Evolutionary conservation across 2,888 invertebrate genomes (phyloP), one percentile per base, ranked within the genome.

Genomic region (Lissonota sp.): DNA sequence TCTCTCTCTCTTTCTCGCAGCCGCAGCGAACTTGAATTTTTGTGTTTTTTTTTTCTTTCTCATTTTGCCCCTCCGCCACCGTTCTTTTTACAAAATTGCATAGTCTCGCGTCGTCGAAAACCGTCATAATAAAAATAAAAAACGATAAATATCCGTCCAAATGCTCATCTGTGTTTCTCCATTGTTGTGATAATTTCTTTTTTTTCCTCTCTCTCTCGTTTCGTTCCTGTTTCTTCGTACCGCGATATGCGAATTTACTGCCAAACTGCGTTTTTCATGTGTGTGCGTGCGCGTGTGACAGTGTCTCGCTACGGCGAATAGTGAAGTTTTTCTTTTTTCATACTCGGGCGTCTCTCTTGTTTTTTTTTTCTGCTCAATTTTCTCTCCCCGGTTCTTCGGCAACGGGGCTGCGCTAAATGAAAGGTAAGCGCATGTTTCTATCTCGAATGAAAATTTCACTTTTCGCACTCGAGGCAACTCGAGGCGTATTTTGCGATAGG

Each of bases 121-220:
- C 84, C 84, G 89, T 88, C 85, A 87, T 87, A 86, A 83, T 86
- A 82, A 83, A 76, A 83, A 76, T 82, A 84, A 70, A 74, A 80
- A 39, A 77, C 84, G 85, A 85, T 85, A 85, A 87, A 26, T 26
- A 84, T 74, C 82, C 84, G 84, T 87, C 87, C 87, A 83, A 86
- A 86, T 88, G 53, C 85, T 88, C 87, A 86, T 87, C 84, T 85
- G 82, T 84, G 85, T 85, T 89, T 85, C 86, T 84, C 86, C 86
- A 87, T 87, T 90, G 86, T 89, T 87, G 84, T 88, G 87, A 88
- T 86, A 87, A 87, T 89, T 85, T 26, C 26, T 1, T 26, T 26
- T 26, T 26, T 26, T 26, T 26, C n/a, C n/a, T n/a, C 3, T 26
- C 26, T 26, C 26, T 2, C 26, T 26, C 3, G 26, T 26, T 26